These are phyloP conservation scores for Cryptomyrus ogoouensis DNA, from an alignment of 2,113 vertebrate species.

Conservation along the genomic window DNA sequence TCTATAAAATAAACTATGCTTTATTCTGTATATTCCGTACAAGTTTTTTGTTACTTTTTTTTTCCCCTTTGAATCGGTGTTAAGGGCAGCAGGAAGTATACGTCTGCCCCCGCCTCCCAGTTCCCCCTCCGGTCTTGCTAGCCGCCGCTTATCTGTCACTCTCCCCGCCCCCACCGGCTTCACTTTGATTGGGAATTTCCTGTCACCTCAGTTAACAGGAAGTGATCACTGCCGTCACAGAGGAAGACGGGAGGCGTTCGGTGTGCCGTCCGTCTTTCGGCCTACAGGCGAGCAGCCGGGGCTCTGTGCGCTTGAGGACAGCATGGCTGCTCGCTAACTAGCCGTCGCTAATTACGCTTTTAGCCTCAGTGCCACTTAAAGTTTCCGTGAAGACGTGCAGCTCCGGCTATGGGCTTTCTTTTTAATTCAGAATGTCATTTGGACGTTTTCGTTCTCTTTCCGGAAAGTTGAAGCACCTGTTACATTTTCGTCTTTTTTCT, in stretches of 20 bases:
- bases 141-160: neutral
- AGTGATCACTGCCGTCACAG: neutral
- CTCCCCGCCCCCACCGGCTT: neutral
- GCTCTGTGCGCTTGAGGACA: neutral
- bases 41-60: neutral
- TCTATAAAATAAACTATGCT: neutral
- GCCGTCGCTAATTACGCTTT: neutral
- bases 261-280: neutral
- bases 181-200: conserved; percentile 2
- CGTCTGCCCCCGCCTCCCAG: neutral
- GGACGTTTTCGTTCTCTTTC: neutral
- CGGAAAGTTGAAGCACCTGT: neutral
- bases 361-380: neutral
- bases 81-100: neutral
- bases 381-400: neutral
- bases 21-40: neutral
- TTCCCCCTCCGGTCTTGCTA: neutral
- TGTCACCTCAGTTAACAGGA: neutral
- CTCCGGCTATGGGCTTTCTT: neutral
- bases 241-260: neutral
- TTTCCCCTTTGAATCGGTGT: neutral
- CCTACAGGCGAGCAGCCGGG: neutral
- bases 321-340: neutral
- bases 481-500: neutral
- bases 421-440: neutral